Conservation (phyloP, 2,113 vertebrate genomes). For the Psephotus haematonotus region DNA sequence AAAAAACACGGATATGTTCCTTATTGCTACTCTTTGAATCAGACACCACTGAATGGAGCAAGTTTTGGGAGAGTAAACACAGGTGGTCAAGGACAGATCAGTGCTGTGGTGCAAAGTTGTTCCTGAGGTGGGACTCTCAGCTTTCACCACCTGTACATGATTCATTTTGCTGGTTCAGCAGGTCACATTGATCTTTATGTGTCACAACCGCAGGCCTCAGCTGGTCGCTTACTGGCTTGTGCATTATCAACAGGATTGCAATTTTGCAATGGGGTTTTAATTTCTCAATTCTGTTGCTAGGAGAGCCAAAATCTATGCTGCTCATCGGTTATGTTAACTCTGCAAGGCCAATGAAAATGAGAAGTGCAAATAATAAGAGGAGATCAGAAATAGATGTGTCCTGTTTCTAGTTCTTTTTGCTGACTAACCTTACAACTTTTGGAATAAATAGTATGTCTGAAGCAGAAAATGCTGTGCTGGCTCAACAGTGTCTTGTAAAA, state of each 20-base stretch:
- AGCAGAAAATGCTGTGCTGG: not conserved
- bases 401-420: not conserved
- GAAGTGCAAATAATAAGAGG: not conserved
- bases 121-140: not conserved
- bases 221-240: not conserved
- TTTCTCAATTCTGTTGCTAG: slow-evolving; percentile 21
- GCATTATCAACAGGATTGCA: not conserved
- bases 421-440: not conserved
- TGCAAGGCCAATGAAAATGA: not conserved
- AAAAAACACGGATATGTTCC: not conserved
- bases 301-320: not conserved
- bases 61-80: not conserved
- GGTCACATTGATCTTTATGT: not conserved
- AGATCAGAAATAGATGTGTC: not conserved
- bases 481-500: not conserved
- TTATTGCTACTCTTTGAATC: not conserved
- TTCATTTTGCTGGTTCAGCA: not conserved
- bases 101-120: not conserved
- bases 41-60: not conserved
- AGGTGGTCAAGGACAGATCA: not conserved
- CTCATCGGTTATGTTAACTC: not conserved
- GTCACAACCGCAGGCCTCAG: slow-evolving; percentile 15
- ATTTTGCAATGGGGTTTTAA: slow-evolving; percentile 31
- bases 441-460: not conserved
- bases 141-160: not conserved